Evolutionary conservation across 2,888 invertebrate species (phyloP), one percentile per base, ranked within the genome.

Genomic region (Archips crataeganus): DNA sequence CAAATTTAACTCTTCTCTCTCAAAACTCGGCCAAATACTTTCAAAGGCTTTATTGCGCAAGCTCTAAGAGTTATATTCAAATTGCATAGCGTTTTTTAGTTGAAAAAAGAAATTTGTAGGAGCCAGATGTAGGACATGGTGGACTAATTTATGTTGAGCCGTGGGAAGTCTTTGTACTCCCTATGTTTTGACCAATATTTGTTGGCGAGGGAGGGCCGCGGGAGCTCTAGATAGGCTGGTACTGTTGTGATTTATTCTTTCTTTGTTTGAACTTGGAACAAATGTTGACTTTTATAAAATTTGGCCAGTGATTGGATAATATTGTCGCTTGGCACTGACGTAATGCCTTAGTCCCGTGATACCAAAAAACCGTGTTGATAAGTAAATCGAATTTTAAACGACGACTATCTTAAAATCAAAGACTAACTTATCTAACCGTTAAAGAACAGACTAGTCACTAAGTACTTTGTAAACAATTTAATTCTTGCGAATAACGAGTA

Each of bases 191-290:
- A 84, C 77, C 78, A 78, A 78, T 83, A 71, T 74, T 70, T 77
- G 79, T 80, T 77, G 60, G 77, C 68, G 45, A 2, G 79, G 75
- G 83, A 80, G 87, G 83, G 85, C 84, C 79, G 81, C 76, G 82
- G 83, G 15, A 77, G 85, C 42, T 81, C 90, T 75, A 36, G 69
- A 66, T 80, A 73, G 0, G 23, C 23, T 88, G 89, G 92, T 67
- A 75, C 71, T 77, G 72, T 79, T 80, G 87, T 92, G 93, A 93
- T 93, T 93, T 93, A 93, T 93, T 91, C 87, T 89, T 90, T 92
- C 93, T 93, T 93, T 93, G 93, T 93, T 92, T 90, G 89, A 83
- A 82, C 84, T 85, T 86, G 81, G 80, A 87, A 88, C 89, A 88
- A 87, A 89, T 88, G 92, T 92, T 92, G 91, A 91, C 91, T 90